A percentile compares a stretch with the other conserved stretches of the same genome.
These are phyloP conservation scores for Drosophila pruinosa DNA, from an alignment of 1,140 invertebrate genomes.

Conservation along the genomic window DNA sequence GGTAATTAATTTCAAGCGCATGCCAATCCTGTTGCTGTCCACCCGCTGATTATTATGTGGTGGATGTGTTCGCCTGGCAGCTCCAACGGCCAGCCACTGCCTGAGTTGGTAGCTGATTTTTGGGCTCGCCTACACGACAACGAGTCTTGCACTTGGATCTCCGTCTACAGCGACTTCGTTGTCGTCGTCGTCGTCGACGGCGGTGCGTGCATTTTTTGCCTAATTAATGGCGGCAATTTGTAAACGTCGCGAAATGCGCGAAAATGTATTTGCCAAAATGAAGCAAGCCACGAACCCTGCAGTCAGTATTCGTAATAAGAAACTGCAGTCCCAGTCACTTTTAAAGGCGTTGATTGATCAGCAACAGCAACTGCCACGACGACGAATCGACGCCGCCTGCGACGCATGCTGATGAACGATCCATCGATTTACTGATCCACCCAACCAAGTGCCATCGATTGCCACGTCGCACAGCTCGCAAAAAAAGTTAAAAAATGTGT, in stretches of 20 bases:
- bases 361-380: constrained; percentile 46
- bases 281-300: constrained; percentile 18
- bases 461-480: constrained; percentile 46
- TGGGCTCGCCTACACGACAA: constrained; percentile 59
- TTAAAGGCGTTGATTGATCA: constrained; percentile 82
- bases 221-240: constrained; percentile 82
- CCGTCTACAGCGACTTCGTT: background rate
- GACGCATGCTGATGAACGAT: constrained; percentile 72
- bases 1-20: constrained; percentile 78
- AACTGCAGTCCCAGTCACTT: constrained; percentile 61
- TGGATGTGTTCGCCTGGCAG: constrained; percentile 46
- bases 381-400: constrained; percentile 38
- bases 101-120: constrained; percentile 47
- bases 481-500: background rate
- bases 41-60: constrained; percentile 80
- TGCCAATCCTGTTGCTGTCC: constrained; percentile 78
- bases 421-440: constrained; percentile 11
- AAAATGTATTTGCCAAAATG: constrained; percentile 78
- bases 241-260: constrained; percentile 79
- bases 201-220: constrained; percentile 73
- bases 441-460: constrained; percentile 36
- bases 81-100: constrained; percentile 13
- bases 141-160: constrained; percentile 33
- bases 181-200: constrained; percentile 37
- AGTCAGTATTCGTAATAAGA: constrained; percentile 65